phyloP scores from a whole-genome alignment of 2,888 invertebrate genomes.

The Tenthredo scrophulariae region DNA sequence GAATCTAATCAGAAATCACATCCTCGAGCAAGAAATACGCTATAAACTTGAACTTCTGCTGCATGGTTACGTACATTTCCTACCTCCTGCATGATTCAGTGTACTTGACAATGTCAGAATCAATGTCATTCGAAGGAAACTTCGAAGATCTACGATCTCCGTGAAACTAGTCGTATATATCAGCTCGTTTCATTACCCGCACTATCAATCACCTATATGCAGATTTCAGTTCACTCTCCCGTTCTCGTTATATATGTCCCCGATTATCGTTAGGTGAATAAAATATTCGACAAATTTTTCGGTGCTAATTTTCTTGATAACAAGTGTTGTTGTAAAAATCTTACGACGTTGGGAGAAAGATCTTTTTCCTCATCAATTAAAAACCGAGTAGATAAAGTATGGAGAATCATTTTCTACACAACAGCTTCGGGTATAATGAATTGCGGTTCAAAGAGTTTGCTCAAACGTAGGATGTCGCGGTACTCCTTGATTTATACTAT shows the following conservation, averaged over 20 bases:
- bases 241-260: not conserved
- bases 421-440: not conserved
- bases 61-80: not conserved
- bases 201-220: not conserved
- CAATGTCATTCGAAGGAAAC: conserved; percentile 13
- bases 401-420: not conserved
- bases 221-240: not conserved
- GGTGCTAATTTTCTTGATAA: not conserved
- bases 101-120: conserved; percentile 24
- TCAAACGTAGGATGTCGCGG: not conserved
- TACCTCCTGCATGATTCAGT: not conserved
- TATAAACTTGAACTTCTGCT: conserved; percentile 48
- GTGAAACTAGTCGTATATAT: not conserved
- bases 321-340: too few relatives aligned
- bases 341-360: not conserved
- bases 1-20: conserved; percentile 48
- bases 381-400: not conserved
- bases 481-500: not conserved
- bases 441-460: not conserved
- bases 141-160: conserved; percentile 31
- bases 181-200: not conserved
- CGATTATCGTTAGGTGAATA: not conserved
- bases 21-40: conserved; percentile 30
- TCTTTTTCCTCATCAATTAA: not conserved
- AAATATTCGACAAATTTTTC: not conserved